Base-by-base conservation (phyloP, 2,113 vertebrate species). In the Brienomyrus longianalis region DNA sequence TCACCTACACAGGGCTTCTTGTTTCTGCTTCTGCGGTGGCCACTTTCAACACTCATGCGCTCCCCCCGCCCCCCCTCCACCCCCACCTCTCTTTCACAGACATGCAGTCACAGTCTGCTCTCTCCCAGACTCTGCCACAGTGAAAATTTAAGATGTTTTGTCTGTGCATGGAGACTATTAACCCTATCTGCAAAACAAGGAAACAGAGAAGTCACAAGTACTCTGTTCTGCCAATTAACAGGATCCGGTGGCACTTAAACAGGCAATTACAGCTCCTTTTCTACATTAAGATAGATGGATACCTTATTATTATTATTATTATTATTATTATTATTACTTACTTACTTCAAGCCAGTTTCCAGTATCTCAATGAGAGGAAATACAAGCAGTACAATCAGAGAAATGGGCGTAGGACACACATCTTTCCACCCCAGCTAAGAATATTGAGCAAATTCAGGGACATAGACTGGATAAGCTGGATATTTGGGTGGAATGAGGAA, bases 141-240 rank as follows among this genome's bases (percentile, higher is more conserved):
- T 51, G 66, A 35, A 87, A 43, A 48, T 90, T 35, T 87, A 77
- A 56, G 48, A 87, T 54, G 86, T 77, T 86, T 88, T 88, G 39
- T 52, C 56, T 86, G 35, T 86, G 21, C 19, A 45, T 52, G 21
- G 50, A 87, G 43, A 48, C 51, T 87, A 80, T 87, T 80, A 77
- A 39, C 43, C 74, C 23, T 48, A 23, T 23, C 23, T 50, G 45
- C 19, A 43, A 47, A 77, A 62, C 43, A 85, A 48, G 52, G 70
- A 88, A 89, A n/a, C 50, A 52, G 47, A 66, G 62, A 43, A 51
- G 19, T 88, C 31, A 47, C 31, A 88, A 66, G 23, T 35, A 80
- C 13, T 74, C 35, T 48, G 39, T 48, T 31, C 43, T 51, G 51
- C 23, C 56, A 59, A 54, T 89, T 85, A 85, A 27, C 45, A 31